Evolutionary conservation across 2,797 vertebrate species (phyloP).

Genomic region (Poeciliopsis paucimaculata): DNA sequence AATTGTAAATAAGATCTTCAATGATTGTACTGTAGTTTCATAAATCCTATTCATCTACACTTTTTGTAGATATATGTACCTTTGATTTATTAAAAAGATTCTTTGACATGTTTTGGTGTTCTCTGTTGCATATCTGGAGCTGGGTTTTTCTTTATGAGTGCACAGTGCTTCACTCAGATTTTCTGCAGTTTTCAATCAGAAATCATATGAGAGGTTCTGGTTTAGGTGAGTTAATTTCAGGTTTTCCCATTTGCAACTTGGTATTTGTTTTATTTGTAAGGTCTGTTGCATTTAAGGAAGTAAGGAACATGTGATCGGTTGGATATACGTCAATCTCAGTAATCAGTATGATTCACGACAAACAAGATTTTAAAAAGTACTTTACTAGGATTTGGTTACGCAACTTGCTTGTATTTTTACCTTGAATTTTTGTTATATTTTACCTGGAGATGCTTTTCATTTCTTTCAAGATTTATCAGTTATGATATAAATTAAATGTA

Average conservation of each 20-base stretch:
- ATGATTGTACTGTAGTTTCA: conserved; percentile 81
- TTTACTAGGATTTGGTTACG: background rate
- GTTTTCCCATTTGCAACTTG: background rate
- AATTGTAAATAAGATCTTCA: conserved; percentile 80
- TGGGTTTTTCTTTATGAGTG: background rate
- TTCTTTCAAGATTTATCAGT: no score
- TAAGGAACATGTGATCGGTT: background rate
- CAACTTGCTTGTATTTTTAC: background rate
- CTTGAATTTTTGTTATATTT: background rate
- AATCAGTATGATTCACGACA: background rate
- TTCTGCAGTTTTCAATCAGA: background rate
- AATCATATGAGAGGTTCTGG: background rate
- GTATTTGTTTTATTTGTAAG: background rate
- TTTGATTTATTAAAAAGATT: conserved; percentile 84
- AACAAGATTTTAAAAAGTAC: background rate
- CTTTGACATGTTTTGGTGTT: conserved; percentile 41
- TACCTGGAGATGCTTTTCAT: no score
- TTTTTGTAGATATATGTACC: conserved; percentile 79
- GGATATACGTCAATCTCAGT: background rate
- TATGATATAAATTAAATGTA: background rate
- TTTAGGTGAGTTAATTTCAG: background rate
- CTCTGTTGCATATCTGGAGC: background rate
- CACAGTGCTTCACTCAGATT: background rate
- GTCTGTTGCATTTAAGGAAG: background rate
- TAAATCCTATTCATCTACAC: conserved; percentile 78